Percentiles rank a stretch among this genome's conserved stretches.
phyloP scores from a whole-genome alignment of 2,888 invertebrate species.

The Dorcus hopei region DNA sequence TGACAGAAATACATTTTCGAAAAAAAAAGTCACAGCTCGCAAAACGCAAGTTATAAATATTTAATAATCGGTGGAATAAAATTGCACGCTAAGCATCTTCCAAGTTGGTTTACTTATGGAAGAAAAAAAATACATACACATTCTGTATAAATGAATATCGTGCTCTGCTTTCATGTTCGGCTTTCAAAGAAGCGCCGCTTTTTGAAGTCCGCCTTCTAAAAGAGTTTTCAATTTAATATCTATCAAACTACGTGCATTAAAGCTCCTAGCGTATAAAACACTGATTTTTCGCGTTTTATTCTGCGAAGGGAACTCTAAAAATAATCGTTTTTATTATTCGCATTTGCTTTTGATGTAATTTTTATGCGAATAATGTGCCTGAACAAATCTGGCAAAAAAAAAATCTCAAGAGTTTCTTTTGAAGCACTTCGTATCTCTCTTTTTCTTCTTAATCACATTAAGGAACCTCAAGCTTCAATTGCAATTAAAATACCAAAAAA shows the following conservation, averaged over 20 bases:
- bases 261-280: constrained; percentile 13
- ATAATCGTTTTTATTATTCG: neutral
- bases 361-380: neutral
- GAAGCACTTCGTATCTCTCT: too few relatives aligned
- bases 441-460: too few relatives aligned
- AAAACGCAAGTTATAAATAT: too few relatives aligned
- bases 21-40: too few relatives aligned
- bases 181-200: constrained; percentile 22
- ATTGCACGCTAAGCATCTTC: neutral
- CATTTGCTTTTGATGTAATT: neutral
- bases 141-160: constrained; percentile 15
- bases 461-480: too few relatives aligned
- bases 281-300: constrained; percentile 11
- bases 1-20: too few relatives aligned
- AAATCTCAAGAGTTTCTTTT: too few relatives aligned
- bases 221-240: constrained; percentile 38
- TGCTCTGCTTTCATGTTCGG: constrained; percentile 21
- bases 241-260: constrained; percentile 33
- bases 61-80: neutral
- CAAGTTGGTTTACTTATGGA: neutral
- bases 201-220: constrained; percentile 25
- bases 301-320: neutral
- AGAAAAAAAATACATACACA: constrained; percentile 5
- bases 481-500: too few relatives aligned
- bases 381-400: too few relatives aligned